Percentiles rank a stretch among this genome's conserved stretches.
phyloP scores from a whole-genome alignment of 2,888 invertebrate species.

The Cheilosia urbana region DNA sequence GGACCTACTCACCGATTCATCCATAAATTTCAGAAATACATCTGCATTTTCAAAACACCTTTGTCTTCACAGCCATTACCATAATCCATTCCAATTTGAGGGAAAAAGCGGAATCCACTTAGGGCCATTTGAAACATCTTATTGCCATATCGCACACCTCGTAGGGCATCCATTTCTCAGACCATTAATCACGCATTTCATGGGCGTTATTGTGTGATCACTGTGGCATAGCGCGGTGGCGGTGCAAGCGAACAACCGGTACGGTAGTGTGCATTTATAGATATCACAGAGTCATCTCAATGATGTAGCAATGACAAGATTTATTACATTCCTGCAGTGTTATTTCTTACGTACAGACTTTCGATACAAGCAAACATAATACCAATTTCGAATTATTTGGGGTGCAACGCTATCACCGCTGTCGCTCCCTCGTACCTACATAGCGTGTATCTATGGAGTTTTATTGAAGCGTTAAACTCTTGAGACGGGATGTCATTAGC shows the following conservation, averaged over 20 bases:
- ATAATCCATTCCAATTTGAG: no score
- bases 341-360: conserved; percentile 30
- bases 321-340: not conserved
- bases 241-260: not conserved
- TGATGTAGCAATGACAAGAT: not conserved
- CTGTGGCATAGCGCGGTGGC: not conserved
- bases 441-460: not conserved
- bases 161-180: not conserved
- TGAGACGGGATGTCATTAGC: conserved; percentile 6
- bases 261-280: conserved; percentile 1
- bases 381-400: conserved; percentile 5
- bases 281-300: not conserved
- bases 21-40: no score
- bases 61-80: no score
- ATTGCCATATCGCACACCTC: not conserved
- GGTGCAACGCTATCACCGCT: not conserved
- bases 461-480: conserved; percentile 8
- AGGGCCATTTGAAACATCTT: not conserved
- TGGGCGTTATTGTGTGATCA: not conserved
- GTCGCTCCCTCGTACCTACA: not conserved
- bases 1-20: no score
- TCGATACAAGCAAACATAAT: conserved; percentile 16
- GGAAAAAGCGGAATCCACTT: no score
- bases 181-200: not conserved
- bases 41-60: no score